Evolutionary conservation across 2,797 vertebrate genomes (phyloP), one percentile per base, ranked within the genome.

Genomic region (Astyanax mexicanus): DNA sequence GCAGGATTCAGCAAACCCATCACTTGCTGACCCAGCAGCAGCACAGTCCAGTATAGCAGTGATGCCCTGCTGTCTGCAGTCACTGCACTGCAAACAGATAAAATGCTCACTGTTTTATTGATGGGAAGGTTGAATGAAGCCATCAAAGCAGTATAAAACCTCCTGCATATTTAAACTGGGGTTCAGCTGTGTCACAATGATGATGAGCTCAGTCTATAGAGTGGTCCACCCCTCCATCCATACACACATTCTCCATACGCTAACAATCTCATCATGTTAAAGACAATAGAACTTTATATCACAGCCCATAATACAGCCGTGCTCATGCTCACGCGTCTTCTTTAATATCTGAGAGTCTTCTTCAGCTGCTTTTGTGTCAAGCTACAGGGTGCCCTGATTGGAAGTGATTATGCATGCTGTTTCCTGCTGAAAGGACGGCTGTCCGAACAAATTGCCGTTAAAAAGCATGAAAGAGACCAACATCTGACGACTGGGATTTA

Each of bases 21-120:
- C n/a, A n/a, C n/a, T n/a, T n/a, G 60, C 15, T 60, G 32, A 60
- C 27, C 57, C n/a, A n/a, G n/a, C n/a, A n/a, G n/a, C 61, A 37
- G n/a, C 57, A 12, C 8, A 19, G 29, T 58, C 54, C 54, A 17
- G 8, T 37, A 15, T 6, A n/a, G 13, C 21, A 6, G 6, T 3
- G 44, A n/a, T 0, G 38, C 19, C 38, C 35, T 55, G 15, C 54
- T 29, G 27, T 57, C 54, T 57, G 27, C 54, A 57, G 29, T 57
- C 9, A 23, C 12, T 13, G 69, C 6, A 23, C 29, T 21, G 27
- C 2, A 38, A 1, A 25, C 72, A 17, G 45, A n/a, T 23, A 44
- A 65, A 65, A 74, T 11, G n/a, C 45, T 23, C 40, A n/a, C 44
- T 78, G 64, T 52, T 73, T 73, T 73, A 62, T 78, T 78, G 40